Base-by-base conservation (phyloP, 2,797 vertebrate genomes). In the Syncerus caffer region DNA sequence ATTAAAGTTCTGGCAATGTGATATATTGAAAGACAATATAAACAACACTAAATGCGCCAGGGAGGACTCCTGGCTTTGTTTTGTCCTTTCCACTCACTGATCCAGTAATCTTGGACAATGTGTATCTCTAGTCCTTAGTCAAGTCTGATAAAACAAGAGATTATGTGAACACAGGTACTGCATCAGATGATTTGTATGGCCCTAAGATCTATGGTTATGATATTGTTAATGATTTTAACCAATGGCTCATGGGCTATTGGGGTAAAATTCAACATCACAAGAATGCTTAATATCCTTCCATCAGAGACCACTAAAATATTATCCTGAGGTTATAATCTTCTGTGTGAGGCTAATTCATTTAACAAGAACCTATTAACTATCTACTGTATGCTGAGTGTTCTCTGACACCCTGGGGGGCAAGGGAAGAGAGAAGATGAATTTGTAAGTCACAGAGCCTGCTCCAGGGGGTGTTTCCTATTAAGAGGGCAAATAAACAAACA, bases 311-410 rank as follows among this genome's bases (percentile, higher is more conserved):
- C 51, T 90, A 82, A 96, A 93, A 89, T 90, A 78, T 51, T 51
- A 80, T 89, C 88, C 88, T 62, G 53, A 95, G 91, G 47, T 89
- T 94, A 89, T 95, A 86, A 80, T 89, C 64, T 96, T 93, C 85
- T 67, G 4, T 89, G 78, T 93, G 58, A 94, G 34, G 34, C 74
- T 96, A 97, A 96, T 96, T 94, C 78, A 29, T 86, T 97, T 95
- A 95, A 85, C 34, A 89, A 95, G 74, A 95, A 95, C 57, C 85
- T 95, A 74, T 89, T 96, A 92, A 95, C 82, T 78, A 89, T 53
- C 34, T 90, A 50, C 53, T 93, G 16, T 89, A 84, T 79, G 34
- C 27, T 93, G 21, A 83, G 51, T 96, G 51, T 86, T 95, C 83
- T 94, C 51, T 62, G 71, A 95, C 47, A 92, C 19, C 58, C 27